Evolutionary conservation across 2,797 vertebrate species (phyloP), one percentile per base, ranked within the genome.

Genomic region (Sebastolobus altivelis): DNA sequence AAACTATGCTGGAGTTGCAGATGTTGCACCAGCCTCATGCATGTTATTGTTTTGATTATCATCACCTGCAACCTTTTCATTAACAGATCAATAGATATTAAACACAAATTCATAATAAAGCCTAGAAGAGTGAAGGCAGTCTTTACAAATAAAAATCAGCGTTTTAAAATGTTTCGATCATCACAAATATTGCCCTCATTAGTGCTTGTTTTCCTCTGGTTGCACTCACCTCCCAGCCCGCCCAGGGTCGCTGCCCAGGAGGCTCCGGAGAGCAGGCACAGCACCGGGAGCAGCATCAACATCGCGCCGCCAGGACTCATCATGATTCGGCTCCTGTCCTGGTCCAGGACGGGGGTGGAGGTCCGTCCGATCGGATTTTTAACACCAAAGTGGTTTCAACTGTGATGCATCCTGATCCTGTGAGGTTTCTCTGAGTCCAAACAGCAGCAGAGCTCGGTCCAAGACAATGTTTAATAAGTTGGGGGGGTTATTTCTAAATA

Each of bases 161-260:
- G 37, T 29, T 40, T 66, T 13, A 13, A 5, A 22, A 49, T 6
- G 37, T 43, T 75, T 29, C 16, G 6, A 43, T 61, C 27, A 22
- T 22, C 38, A 14, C 4, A 11, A 54, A 16, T 38, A 18, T 14
- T 20, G 13, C 59, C 12, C 11, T 37, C 20, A 0, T 46, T 60
- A 62, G 43, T 66, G 25, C 56, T 20, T 67, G 14, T 58, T 79
- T 62, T 10, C 43, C 22, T 38, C 63, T 22, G 65, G 31, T 12
- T 56, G 38, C 55, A 83, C 92, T 92, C 89, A 93, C 94, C 93
- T 92, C 69, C 78, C 70, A 75, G 55, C 22, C 77, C 87, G 75
- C 74, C 52, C 65, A 94, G 79, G 54, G 88, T 91, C 52, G 94
- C 94, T 40, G 94, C 89, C 85, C 88, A 16, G 61, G 89, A 91